Percentiles rank a stretch among this genome's conserved stretches.
Conservation (phyloP, 2,797 vertebrate species). For the Cichlasoma orientale region DNA sequence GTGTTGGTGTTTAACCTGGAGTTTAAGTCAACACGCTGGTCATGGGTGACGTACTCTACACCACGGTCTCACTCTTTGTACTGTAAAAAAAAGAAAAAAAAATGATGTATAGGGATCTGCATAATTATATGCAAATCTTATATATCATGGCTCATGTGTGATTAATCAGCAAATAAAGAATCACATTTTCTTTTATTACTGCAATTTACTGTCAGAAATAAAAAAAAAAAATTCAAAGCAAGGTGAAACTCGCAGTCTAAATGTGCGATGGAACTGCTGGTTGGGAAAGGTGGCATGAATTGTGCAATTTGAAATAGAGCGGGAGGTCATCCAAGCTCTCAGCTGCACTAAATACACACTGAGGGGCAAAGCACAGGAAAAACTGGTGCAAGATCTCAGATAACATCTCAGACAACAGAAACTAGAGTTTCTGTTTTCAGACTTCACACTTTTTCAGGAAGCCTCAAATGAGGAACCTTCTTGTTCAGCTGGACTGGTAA, state of each 20-base stretch:
- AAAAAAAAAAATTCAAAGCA: too few relatives aligned
- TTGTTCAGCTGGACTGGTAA: too few relatives aligned
- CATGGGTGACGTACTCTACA: neutral
- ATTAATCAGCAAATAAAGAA: neutral
- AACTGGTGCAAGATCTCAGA: too few relatives aligned
- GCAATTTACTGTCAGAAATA: neutral
- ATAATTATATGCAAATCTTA: neutral
- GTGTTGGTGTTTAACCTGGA: neutral
- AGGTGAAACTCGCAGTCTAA: neutral
- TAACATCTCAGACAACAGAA: too few relatives aligned
- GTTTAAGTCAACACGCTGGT: conserved; percentile 21
- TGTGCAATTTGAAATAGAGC: neutral
- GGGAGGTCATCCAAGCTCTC: neutral
- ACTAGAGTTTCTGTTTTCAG: too few relatives aligned
- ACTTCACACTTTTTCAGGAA: too few relatives aligned
- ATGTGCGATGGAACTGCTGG: neutral
- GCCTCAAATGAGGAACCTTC: too few relatives aligned
- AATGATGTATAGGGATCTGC: neutral
- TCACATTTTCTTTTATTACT: neutral
- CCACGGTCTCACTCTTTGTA: neutral
- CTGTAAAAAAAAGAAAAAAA: neutral
- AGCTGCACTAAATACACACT: neutral
- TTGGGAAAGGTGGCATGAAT: neutral
- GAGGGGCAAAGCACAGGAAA: too few relatives aligned
- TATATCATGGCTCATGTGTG: neutral